A percentile compares a stretch with the other conserved stretches of the same genome.
These are phyloP conservation scores for Lycocorax pyrrhopterus DNA, from an alignment of 2,113 vertebrate genomes.

Conservation along the genomic window DNA sequence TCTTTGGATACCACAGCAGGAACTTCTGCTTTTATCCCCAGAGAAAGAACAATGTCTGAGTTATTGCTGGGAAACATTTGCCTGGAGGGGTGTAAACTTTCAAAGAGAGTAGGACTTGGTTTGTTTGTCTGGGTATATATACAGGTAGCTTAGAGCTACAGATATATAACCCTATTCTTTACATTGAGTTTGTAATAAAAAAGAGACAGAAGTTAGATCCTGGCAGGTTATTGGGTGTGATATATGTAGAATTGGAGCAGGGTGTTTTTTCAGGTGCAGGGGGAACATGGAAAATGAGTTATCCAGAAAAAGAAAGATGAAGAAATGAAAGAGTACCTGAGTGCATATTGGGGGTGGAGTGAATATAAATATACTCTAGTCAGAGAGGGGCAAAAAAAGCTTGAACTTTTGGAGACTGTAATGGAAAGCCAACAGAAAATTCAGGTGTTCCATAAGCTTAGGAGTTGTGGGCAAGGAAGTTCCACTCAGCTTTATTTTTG, in stretches of 20 bases:
- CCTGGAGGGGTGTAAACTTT: not conserved
- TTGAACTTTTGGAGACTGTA: not conserved
- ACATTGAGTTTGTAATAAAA: not conserved
- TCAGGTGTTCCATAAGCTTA: not conserved
- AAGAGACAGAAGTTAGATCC: not conserved
- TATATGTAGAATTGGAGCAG: not conserved
- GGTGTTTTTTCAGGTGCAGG: not conserved
- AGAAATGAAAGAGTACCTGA: not conserved
- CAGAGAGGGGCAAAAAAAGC: not conserved
- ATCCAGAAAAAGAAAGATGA: not conserved
- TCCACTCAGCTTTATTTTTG: not conserved
- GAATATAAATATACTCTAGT: not conserved
- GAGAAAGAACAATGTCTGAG: not conserved
- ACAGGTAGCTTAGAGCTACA: not conserved
- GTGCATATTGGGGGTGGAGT: not conserved
- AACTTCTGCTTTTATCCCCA: not conserved
- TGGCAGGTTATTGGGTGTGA: not conserved
- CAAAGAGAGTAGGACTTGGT: not conserved
- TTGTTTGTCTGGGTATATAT: accelerated
- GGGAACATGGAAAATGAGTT: not conserved
- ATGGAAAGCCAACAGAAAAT: not conserved
- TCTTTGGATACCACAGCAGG: not conserved
- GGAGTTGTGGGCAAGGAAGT: not conserved
- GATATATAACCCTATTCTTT: not conserved
- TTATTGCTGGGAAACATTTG: not conserved